These are phyloP conservation scores for Hippopotamyrus pictus DNA, from an alignment of 2,797 vertebrate genomes.

Conservation along the genomic window DNA sequence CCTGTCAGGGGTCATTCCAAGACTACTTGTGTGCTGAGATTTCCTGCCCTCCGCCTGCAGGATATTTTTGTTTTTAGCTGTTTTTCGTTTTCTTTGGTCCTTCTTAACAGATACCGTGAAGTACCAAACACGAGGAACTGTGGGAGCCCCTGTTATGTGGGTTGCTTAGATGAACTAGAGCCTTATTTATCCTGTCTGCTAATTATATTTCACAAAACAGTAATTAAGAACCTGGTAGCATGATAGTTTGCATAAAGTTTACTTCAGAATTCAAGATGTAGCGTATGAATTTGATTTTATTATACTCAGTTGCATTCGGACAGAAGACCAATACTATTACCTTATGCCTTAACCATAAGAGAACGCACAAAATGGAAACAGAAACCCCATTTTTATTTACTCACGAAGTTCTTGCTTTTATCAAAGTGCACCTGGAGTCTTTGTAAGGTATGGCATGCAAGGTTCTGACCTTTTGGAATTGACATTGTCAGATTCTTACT, in stretches of 20 bases:
- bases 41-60: conserved; percentile 39
- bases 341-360: not conserved
- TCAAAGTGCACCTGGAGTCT: not conserved
- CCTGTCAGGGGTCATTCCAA: conserved; percentile 47
- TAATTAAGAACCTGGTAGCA: conserved; percentile 35
- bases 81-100: not conserved
- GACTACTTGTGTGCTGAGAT: conserved; percentile 39
- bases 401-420: not conserved
- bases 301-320: not conserved
- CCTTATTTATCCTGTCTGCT: conserved; percentile 31
- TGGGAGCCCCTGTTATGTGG: conserved; percentile 16
- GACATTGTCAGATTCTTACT: not conserved
- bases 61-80: conserved; percentile 31
- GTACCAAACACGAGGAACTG: conserved; percentile 9
- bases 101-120: not conserved
- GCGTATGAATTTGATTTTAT: conserved; percentile 24
- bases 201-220: conserved; percentile 19
- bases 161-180: conserved; percentile 31
- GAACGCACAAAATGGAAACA: not conserved
- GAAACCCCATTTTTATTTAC: not conserved
- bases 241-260: conserved; percentile 19
- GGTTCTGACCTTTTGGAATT: not conserved
- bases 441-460: not conserved
- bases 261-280: conserved; percentile 19
- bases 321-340: not conserved